phyloP scores from a whole-genome alignment of 1,140 invertebrate species.

The Kradibia gibbosae region DNA sequence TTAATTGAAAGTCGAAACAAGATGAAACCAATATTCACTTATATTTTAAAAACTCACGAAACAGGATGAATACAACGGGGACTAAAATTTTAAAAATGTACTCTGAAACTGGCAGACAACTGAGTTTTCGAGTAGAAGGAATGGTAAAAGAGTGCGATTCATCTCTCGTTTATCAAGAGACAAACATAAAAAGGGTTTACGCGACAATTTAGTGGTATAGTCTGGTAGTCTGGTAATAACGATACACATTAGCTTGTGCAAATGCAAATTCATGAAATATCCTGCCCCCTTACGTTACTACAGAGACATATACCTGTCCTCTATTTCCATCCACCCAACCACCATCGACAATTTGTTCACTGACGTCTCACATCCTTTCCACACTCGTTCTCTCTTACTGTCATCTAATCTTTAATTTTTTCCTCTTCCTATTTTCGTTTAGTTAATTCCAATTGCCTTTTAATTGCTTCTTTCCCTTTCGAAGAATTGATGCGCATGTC shows the following conservation, averaged over 20 bases:
- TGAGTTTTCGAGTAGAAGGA: neutral
- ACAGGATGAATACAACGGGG: no score
- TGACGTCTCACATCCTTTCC: constrained; percentile 7
- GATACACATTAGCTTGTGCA: constrained; percentile 30
- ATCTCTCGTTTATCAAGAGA: neutral
- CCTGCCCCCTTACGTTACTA: constrained; percentile 45
- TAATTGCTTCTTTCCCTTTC: constrained; percentile 42
- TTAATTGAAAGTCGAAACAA: neutral
- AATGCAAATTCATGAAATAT: constrained; percentile 50
- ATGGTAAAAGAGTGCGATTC: neutral
- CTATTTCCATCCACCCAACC: no score
- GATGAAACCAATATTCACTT: neutral
- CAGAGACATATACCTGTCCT: no score
- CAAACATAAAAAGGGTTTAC: constrained; percentile 19
- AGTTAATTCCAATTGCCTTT: constrained; percentile 42
- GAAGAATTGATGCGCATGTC: neutral
- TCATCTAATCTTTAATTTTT: constrained; percentile 42
- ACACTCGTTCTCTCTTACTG: neutral
- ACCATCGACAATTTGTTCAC: constrained; percentile 27
- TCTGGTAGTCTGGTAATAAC: constrained; percentile 31
- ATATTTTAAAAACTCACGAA: neutral
- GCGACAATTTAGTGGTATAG: constrained; percentile 30
- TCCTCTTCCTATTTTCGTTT: constrained; percentile 50
- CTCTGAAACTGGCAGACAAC: no score
- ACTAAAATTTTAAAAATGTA: neutral